A percentile compares a stretch with the other conserved stretches of the same genome.
Evolutionary conservation across 35 echinoderm and acorn worm genomes (phyloP).

Genomic region (Acanthaster planci): DNA sequence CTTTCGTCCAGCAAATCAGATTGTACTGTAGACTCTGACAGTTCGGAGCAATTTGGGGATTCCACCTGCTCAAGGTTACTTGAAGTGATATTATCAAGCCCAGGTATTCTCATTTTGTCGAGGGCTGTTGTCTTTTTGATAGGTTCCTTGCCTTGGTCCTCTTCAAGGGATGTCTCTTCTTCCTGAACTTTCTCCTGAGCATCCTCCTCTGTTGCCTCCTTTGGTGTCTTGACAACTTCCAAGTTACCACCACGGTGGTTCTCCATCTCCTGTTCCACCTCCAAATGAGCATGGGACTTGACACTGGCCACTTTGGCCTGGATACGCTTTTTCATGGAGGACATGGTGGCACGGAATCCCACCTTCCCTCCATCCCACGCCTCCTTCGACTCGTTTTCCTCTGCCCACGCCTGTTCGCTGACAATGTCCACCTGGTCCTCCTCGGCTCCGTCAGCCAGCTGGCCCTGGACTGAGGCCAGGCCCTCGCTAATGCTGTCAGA

Average conservation of each 20-base stretch:
- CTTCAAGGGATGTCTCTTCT: too few relatives aligned
- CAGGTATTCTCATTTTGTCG: too few relatives aligned
- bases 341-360: slow-evolving; percentile 16
- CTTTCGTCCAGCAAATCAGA: too few relatives aligned
- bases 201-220: too few relatives aligned
- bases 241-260: background rate
- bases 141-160: too few relatives aligned
- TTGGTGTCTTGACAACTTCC: background rate
- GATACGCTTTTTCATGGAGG: slow-evolving; percentile 12
- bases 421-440: background rate
- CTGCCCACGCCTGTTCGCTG: background rate
- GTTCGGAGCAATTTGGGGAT: too few relatives aligned
- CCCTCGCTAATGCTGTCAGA: slow-evolving; percentile 68
- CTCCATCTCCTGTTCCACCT: background rate
- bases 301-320: background rate
- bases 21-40: too few relatives aligned
- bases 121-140: too few relatives aligned
- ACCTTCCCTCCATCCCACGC: background rate
- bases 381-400: background rate
- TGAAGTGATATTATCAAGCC: too few relatives aligned
- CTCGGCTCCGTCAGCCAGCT: background rate
- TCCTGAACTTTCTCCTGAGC: too few relatives aligned
- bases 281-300: background rate
- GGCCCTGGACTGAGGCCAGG: slow-evolving; percentile 21
- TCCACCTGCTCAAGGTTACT: too few relatives aligned